Conservation (phyloP, 64 coral and sea anemone species). For the Trachythela sp. region DNA sequence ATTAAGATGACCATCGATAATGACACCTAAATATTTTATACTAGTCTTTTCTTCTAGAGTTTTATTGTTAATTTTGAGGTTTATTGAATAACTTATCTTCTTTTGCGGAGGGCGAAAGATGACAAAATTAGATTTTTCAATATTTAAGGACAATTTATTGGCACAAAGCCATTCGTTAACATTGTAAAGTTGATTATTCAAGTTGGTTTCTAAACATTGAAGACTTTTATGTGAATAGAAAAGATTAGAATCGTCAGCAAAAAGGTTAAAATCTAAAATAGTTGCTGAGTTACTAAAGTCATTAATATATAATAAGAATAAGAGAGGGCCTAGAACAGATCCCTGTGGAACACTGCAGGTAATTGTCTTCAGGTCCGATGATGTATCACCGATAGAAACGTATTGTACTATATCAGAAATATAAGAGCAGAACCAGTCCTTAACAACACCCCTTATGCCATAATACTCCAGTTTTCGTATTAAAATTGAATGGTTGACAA, state of each 20-base stretch:
- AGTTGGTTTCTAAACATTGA: not conserved
- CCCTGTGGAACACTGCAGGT: not conserved
- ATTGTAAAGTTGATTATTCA: not conserved
- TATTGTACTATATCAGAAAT: not conserved
- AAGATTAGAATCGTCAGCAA: not conserved
- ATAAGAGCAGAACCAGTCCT: conserved; percentile 30
- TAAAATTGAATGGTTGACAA: not conserved
- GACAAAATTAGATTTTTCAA: not conserved
- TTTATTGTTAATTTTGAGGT: not conserved
- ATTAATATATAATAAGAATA: not conserved
- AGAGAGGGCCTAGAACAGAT: not conserved
- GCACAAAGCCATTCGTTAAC: not conserved
- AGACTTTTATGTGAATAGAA: not conserved
- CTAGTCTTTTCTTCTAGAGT: not conserved
- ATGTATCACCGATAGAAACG: not conserved
- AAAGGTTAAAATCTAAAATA: not conserved
- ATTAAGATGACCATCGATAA: not conserved
- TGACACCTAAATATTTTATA: not conserved
- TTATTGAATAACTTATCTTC: not conserved
- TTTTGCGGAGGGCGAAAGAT: not conserved
- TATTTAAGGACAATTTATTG: not conserved
- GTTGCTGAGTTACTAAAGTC: not conserved
- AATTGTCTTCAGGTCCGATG: not conserved
- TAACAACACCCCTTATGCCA: conserved; percentile 23
- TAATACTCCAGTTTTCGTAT: conserved; percentile 17